Evolutionary conservation across 2,888 invertebrate genomes (phyloP).

Genomic region (Xestia ashworthii): DNA sequence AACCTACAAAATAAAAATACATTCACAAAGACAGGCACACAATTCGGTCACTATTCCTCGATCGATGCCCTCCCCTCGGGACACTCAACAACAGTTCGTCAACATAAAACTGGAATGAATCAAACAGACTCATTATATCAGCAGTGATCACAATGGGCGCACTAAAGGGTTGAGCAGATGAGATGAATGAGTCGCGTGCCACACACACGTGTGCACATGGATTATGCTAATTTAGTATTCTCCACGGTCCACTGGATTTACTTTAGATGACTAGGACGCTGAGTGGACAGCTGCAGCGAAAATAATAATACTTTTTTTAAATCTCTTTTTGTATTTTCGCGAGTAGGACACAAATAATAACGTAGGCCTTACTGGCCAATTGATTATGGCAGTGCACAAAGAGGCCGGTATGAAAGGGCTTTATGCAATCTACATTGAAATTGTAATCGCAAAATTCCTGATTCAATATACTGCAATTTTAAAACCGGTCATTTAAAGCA

Average conservation of each 20-base stretch:
- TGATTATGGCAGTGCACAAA: not conserved
- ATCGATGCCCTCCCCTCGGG: slow-evolving; percentile 69
- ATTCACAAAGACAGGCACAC: slow-evolving; percentile 41
- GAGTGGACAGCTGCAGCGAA: slow-evolving; percentile 45
- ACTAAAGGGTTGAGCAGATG: slow-evolving; percentile 75
- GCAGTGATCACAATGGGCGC: slow-evolving; percentile 69
- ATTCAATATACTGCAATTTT: not conserved
- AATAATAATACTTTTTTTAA: slow-evolving; percentile 22
- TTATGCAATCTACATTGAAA: not conserved
- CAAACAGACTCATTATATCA: slow-evolving; percentile 76
- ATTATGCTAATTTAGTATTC: slow-evolving; percentile 79
- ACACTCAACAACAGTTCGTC: slow-evolving; percentile 69
- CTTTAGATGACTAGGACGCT: slow-evolving; percentile 51
- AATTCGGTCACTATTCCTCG: slow-evolving; percentile 65
- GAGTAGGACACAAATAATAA: not conserved
- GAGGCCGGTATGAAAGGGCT: not conserved
- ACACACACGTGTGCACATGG: slow-evolving; percentile 75
- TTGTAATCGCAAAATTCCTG: not conserved
- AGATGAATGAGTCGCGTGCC: slow-evolving; percentile 77
- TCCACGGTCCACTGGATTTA: slow-evolving; percentile 66
- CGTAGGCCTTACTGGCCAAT: not conserved
- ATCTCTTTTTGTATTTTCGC: not conserved
- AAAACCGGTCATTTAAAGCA: not conserved
- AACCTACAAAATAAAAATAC: slow-evolving; percentile 37
- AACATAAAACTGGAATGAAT: slow-evolving; percentile 71